A percentile compares a stretch with the other conserved stretches of the same genome.
These are phyloP conservation scores for Rhopilema esculentum DNA, from an alignment of 30 jellyfish, hydroid and myxozoan species.

Conservation along the genomic window DNA sequence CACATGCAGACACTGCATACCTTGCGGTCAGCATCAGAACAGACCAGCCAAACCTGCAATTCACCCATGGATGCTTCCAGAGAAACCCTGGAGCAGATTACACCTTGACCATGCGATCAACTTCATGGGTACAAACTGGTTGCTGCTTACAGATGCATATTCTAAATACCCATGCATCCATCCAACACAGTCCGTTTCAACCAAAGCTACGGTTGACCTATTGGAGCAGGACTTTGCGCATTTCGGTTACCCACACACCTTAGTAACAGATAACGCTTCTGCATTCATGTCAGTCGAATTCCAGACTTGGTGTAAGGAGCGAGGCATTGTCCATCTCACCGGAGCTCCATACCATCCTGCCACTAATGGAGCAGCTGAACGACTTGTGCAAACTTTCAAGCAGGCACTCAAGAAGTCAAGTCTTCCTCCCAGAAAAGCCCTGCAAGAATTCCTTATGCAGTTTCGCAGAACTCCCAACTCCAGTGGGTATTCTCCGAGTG, in stretches of 20 bases:
- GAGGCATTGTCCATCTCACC: too few species aligned
- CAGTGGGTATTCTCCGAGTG: constrained; percentile 49
- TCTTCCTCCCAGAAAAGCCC: constrained; percentile 41
- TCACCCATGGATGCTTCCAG: constrained; percentile 52
- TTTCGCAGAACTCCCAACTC: constrained; percentile 35
- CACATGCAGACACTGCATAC: too few species aligned
- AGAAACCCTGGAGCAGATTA: constrained; percentile 59
- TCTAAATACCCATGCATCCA: constrained; percentile 51
- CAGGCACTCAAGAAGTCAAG: constrained; percentile 54
- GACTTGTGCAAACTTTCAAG: constrained; percentile 49
- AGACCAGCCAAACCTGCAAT: constrained; percentile 48
- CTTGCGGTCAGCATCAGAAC: too few species aligned
- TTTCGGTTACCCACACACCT: too few species aligned
- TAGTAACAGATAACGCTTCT: too few species aligned
- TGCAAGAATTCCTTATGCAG: constrained; percentile 40
- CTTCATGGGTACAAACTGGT: constrained; percentile 54
- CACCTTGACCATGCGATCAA: constrained; percentile 59
- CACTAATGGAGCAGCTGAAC: constrained; percentile 47
- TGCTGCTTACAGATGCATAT: constrained; percentile 50
- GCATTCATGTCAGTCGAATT: constrained; percentile 40
- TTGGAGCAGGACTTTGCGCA: too few species aligned
- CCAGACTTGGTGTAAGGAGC: too few species aligned
- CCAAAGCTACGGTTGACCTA: too few species aligned
- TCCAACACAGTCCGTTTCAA: constrained; percentile 18
- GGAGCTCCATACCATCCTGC: too few species aligned